A percentile compares a stretch with the other conserved stretches of the same genome.
Conservation (phyloP, 2,888 invertebrate genomes). For the Lasius fuliginosus region DNA sequence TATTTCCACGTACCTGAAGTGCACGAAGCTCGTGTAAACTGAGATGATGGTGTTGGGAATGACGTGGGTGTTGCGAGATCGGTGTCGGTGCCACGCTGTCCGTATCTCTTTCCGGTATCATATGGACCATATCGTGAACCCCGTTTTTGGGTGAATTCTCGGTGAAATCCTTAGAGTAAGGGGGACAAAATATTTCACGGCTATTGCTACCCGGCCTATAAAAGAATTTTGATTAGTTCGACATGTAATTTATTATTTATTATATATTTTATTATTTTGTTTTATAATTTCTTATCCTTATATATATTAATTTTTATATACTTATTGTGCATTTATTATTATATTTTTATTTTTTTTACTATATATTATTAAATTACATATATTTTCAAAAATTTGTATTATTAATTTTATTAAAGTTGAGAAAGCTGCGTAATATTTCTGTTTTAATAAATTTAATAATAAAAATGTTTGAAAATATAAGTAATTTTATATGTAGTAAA, state of each 20-base stretch:
- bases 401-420: neutral
- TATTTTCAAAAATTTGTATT: neutral
- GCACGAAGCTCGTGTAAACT: slow-evolving; percentile 89
- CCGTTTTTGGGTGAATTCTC: slow-evolving; percentile 80
- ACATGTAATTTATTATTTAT: slow-evolving; percentile 13
- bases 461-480: neutral
- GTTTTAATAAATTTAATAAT: neutral
- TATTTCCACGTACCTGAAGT: slow-evolving; percentile 86
- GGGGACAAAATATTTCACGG: slow-evolving; percentile 83
- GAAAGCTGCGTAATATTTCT: neutral
- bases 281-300: neutral
- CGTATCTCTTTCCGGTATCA: slow-evolving; percentile 88
- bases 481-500: neutral
- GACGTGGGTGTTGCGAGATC: slow-evolving; percentile 83
- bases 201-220: slow-evolving; percentile 83
- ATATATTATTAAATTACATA: neutral
- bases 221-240: slow-evolving; percentile 24
- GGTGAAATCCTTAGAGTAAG: slow-evolving; percentile 77
- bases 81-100: slow-evolving; percentile 86
- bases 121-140: slow-evolving; percentile 84
- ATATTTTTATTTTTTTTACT: neutral
- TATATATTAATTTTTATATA: neutral
- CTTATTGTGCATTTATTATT: too few species aligned
- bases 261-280: neutral
- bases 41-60: slow-evolving; percentile 89